Evolutionary conservation across 2,797 vertebrate genomes (phyloP).

Genomic region (Liasis olivaceus): DNA sequence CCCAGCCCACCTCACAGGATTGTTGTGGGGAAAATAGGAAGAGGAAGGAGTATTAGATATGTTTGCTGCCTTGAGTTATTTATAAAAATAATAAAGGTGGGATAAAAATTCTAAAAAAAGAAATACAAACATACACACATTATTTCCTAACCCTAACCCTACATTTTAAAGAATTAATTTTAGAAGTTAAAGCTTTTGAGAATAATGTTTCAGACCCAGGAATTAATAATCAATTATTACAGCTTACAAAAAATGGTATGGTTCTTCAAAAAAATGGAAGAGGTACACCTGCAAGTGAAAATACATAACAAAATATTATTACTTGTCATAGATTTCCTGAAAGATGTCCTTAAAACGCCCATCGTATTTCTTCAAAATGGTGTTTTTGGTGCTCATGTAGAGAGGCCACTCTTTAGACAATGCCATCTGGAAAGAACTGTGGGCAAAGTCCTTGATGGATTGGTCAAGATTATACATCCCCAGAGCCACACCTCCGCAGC

Average conservation of each 20-base stretch:
- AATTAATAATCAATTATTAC: background rate
- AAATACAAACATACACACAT: too few species aligned
- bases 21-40: too few species aligned
- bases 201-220: background rate
- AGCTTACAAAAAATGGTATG: background rate
- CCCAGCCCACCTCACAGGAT: too few species aligned
- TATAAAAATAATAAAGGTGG: too few species aligned
- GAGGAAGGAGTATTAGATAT: too few species aligned
- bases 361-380: slow-evolving; percentile 96
- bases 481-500: slow-evolving; percentile 90
- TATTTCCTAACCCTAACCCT: too few species aligned
- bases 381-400: slow-evolving; percentile 99
- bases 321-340: slow-evolving; percentile 98
- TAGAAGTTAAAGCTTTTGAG: background rate
- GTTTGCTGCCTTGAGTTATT: too few species aligned
- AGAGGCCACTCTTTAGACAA: slow-evolving; percentile 88
- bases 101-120: too few species aligned
- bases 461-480: slow-evolving; percentile 98
- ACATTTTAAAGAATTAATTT: background rate
- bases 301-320: slow-evolving; percentile 43
- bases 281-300: background rate
- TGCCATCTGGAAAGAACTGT: slow-evolving; percentile 97
- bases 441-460: slow-evolving; percentile 95
- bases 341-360: slow-evolving; percentile 98
- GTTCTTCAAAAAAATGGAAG: background rate